These are phyloP conservation scores for Rotaria macrura DNA, from an alignment of 2,888 invertebrate genomes.

Conservation along the genomic window DNA sequence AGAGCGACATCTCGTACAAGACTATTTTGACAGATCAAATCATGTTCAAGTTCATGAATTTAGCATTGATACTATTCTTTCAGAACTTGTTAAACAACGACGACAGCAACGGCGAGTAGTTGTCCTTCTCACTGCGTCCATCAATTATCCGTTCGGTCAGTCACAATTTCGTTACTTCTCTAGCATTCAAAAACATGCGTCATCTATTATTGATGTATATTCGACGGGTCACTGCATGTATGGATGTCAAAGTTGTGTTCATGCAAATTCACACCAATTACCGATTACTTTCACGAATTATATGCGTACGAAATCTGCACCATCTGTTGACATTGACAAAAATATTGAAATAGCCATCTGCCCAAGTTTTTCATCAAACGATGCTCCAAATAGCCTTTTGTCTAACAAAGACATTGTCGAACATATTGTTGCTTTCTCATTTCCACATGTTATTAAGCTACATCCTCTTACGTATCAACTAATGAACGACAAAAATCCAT, in stretches of 20 bases:
- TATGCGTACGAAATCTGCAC: neutral
- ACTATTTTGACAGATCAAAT: neutral
- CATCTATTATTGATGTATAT: neutral
- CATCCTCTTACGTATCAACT: neutral
- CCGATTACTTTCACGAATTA: conserved; percentile 5
- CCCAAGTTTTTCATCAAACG: neutral
- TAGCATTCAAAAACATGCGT: neutral
- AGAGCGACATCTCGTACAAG: neutral
- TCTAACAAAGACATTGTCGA: neutral
- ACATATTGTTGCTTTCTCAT: neutral
- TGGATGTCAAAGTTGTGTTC: conserved; percentile 16
- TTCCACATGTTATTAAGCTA: neutral
- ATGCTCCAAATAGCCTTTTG: neutral
- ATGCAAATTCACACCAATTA: neutral
- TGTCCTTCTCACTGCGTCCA: neutral
- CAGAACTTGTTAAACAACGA: neutral
- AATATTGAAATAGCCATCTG: neutral
- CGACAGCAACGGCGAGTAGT: neutral
- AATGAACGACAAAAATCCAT: neutral
- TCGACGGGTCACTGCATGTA: neutral
- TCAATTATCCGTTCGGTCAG: neutral
- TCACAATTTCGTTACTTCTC: neutral
- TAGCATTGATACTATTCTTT: neutral
- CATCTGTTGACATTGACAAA: neutral
- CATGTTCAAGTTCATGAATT: neutral